These are phyloP conservation scores for Spongilla lacustris DNA, from an alignment of 37 sponge, comb jelly and placozoan genomes.

Conservation along the genomic window DNA sequence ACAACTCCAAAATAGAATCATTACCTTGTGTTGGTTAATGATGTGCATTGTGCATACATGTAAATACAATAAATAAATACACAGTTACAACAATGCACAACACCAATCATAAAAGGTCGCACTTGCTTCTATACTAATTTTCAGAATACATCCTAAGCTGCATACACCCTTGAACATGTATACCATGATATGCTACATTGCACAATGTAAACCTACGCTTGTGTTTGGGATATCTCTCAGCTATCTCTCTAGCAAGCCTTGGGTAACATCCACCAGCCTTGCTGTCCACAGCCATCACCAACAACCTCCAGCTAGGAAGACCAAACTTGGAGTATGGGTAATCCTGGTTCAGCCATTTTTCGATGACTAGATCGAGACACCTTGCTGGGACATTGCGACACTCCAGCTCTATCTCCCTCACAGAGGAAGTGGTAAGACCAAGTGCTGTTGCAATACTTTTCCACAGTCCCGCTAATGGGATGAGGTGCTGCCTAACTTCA, in stretches of 20 bases:
- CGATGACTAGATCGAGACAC: background rate
- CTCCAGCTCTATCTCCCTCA: background rate
- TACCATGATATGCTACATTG: too few species aligned
- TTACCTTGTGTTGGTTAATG: too few species aligned
- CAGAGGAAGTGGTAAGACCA: background rate
- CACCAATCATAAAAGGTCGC: too few species aligned
- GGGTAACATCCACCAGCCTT: background rate
- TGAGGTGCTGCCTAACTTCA: background rate
- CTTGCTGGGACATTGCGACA: background rate
- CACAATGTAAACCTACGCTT: background rate
- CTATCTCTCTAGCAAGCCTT: background rate
- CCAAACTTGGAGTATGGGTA: background rate
- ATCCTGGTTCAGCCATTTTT: background rate
- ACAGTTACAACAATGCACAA: too few species aligned
- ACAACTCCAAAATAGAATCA: too few species aligned
- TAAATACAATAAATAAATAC: too few species aligned
- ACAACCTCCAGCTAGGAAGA: background rate
- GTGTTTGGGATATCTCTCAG: background rate
- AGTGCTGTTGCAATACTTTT: background rate
- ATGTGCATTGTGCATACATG: too few species aligned
- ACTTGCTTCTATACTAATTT: too few species aligned
- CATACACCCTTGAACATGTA: too few species aligned
- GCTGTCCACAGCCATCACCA: background rate
- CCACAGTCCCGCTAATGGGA: background rate
- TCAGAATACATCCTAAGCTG: too few species aligned